phyloP scores from a whole-genome alignment of 2,797 vertebrate genomes.

The Intellagama lesueurii region DNA sequence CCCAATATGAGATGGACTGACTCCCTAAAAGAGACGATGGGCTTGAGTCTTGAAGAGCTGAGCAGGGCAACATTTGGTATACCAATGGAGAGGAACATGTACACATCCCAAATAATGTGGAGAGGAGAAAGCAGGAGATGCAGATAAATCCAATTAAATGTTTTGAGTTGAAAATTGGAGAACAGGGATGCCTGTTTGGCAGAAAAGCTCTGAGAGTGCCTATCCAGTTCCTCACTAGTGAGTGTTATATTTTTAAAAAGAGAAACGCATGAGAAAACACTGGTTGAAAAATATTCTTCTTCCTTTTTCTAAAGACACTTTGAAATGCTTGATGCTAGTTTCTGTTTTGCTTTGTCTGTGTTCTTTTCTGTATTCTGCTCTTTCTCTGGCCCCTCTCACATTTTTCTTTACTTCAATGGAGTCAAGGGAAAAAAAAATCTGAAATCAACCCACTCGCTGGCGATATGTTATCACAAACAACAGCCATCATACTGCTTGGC shows the following conservation, averaged over 20 bases:
- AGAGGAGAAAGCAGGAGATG: background rate
- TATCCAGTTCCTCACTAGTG: background rate
- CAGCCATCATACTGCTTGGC: background rate
- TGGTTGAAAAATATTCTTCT: background rate
- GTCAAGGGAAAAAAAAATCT: background rate
- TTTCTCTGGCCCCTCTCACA: background rate
- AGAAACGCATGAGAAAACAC: background rate
- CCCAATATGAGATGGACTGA: too few species aligned
- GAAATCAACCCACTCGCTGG: background rate
- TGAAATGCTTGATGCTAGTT: slow-evolving; percentile 31
- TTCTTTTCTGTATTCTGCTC: slow-evolving; percentile 4
- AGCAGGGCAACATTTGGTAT: background rate
- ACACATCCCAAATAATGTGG: background rate
- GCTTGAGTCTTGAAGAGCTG: background rate
- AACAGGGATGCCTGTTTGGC: background rate
- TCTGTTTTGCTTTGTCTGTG: slow-evolving; percentile 33
- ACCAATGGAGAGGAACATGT: background rate
- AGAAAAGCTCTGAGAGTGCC: background rate
- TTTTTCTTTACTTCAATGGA: slow-evolving; percentile 30
- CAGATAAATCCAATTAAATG: background rate
- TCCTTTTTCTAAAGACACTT: slow-evolving; percentile 22
- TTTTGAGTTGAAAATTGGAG: too few species aligned
- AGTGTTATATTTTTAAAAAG: background rate
- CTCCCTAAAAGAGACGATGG: background rate
- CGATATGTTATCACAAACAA: slow-evolving; percentile 35